These are phyloP conservation scores for Dolomedes plantarius DNA, from an alignment of 2,888 invertebrate species.

Conservation along the genomic window DNA sequence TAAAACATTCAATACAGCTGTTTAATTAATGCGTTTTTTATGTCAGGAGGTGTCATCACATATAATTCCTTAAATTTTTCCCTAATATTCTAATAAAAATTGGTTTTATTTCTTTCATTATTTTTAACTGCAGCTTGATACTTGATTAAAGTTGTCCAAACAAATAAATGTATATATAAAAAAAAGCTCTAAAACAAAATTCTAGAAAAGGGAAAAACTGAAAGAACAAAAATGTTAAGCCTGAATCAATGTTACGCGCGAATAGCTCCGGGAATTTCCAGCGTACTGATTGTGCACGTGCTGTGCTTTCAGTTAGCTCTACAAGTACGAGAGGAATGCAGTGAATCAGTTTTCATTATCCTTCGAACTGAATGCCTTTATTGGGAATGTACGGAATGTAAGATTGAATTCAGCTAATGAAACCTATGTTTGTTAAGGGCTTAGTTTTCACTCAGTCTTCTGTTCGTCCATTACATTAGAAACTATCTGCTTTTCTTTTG, in stretches of 20 bases:
- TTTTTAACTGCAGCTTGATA: too few species aligned
- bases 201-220: neutral
- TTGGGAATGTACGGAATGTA: slow-evolving; percentile 66
- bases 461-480: slow-evolving; percentile 4
- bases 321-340: slow-evolving; percentile 54
- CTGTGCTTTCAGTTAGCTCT: neutral
- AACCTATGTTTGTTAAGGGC: slow-evolving; percentile 58
- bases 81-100: too few species aligned
- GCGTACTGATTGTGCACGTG: slow-evolving; percentile 13
- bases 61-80: too few species aligned
- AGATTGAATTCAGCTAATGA: slow-evolving; percentile 67
- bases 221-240: slow-evolving; percentile 8
- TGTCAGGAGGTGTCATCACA: too few species aligned
- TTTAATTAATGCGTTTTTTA: too few species aligned
- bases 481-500: neutral
- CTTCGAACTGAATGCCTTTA: slow-evolving; percentile 57
- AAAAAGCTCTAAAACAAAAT: too few species aligned
- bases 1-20: too few species aligned
- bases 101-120: too few species aligned
- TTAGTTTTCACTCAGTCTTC: neutral
- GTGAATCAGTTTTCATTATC: slow-evolving; percentile 70
- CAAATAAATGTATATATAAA: too few species aligned
- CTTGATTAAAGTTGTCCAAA: too few species aligned
- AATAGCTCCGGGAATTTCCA: slow-evolving; percentile 31
- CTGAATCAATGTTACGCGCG: slow-evolving; percentile 34